Evolutionary conservation across 2,888 invertebrate species (phyloP), one percentile per base, ranked within the genome.

Genomic region (Sinhomidia bicolor): DNA sequence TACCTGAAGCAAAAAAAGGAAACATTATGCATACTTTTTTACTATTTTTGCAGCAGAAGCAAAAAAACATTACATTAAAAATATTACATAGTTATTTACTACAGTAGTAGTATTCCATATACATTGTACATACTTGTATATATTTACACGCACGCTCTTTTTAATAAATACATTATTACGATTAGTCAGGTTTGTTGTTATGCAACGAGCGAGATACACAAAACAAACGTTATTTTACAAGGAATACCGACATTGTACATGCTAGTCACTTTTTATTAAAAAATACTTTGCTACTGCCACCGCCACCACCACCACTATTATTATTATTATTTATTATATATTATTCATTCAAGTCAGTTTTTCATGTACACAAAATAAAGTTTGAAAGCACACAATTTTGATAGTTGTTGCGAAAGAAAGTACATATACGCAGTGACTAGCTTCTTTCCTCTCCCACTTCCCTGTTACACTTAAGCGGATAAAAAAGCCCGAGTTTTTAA

Each of bases 401-500:
- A 36, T 32, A n/a, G n/a, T n/a, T 36, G 36, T 36, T 32, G 32
- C 23, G 60, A 60, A 36, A 65, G 9, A n/a, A 32, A 36, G 2
- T 36, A 36, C 14, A 7, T 65, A 32, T n/a, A n/a, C n/a, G n/a
- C 17, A 7, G 36, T 17, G 1, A 60, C n/a, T 36, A 36, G 17
- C 36, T 32, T 17, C 65, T 36, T 44, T 26, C n/a, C n/a, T n/a
- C n/a, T n/a, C n/a, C n/a, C n/a, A n/a, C n/a, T n/a, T 65, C 32
- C 62, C n/a, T 71, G 71, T 12, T 10, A 44, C 17, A 14, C 47
- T 74, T 74, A 74, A 74, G 74, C 74, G 74, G 74, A 74, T 74
- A 47, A 74, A 74, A 74, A 26, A 29, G 74, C 26, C 10, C 20
- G 71, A 47, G 71, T 7, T 47, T 47, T 26, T 47, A 47, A 14